Conservation (phyloP, 2,113 vertebrate genomes). For the Xyliphius kryptos region DNA sequence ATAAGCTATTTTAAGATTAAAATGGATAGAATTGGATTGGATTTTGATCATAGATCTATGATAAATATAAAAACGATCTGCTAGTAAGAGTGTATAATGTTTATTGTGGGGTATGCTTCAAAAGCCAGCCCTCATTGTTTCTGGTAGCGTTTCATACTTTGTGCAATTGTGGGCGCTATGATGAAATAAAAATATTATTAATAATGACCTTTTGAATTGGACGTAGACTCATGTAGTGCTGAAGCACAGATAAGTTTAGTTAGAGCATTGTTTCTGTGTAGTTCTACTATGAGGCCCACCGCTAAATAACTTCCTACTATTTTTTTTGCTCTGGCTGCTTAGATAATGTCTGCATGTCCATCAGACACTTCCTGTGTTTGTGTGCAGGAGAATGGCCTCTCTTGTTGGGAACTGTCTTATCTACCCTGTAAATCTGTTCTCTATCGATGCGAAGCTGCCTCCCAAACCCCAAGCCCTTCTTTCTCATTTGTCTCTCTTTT, state of each 20-base stretch:
- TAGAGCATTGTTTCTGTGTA: slow-evolving; percentile 77
- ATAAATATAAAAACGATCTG: slow-evolving; percentile 15
- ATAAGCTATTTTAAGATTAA: too few species aligned
- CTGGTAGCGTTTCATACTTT: slow-evolving; percentile 53
- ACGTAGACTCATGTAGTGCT: slow-evolving; percentile 56
- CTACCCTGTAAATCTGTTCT: slow-evolving; percentile 69
- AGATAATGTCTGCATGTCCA: slow-evolving; percentile 81
- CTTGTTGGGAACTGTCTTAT: slow-evolving; percentile 70
- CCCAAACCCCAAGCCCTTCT: slow-evolving; percentile 12
- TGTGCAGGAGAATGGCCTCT: slow-evolving; percentile 83
- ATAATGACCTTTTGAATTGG: slow-evolving; percentile 62
- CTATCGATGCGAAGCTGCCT: slow-evolving; percentile 60
- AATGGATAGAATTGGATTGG: slow-evolving; percentile 16
- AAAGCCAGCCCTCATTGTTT: slow-evolving; percentile 64
- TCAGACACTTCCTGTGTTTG: slow-evolving; percentile 98
- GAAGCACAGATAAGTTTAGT: slow-evolving; percentile 83
- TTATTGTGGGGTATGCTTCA: slow-evolving; percentile 53
- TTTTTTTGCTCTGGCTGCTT: slow-evolving; percentile 70
- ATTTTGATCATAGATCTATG: slow-evolving; percentile 27
- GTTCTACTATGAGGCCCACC: slow-evolving; percentile 58
- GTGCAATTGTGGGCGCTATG: slow-evolving; percentile 53
- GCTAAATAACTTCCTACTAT: slow-evolving; percentile 83
- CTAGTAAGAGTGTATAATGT: slow-evolving; percentile 21
- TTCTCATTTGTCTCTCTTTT: slow-evolving; percentile 17
- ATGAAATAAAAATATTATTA: slow-evolving; percentile 69